phyloP scores from a whole-genome alignment of 37 sponge, comb jelly and placozoan species.

The Beroe ovata region DNA sequence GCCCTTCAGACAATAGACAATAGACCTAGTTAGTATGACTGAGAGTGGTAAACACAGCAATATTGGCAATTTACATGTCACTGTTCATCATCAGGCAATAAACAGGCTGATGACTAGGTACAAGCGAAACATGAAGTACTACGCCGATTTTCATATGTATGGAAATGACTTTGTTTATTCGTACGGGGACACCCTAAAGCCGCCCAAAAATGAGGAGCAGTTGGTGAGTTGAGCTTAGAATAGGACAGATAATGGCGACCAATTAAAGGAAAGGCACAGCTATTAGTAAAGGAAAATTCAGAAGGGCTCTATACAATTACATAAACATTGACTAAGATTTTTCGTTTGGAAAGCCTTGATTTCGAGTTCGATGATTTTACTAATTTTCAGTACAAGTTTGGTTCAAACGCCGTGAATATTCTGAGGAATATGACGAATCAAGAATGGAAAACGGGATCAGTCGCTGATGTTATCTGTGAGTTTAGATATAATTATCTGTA shows the following conservation, averaged over 20 bases:
- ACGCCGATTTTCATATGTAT: constrained; percentile 15
- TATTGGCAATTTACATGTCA: too few species aligned
- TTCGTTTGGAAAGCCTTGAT: neutral
- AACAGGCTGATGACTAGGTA: neutral
- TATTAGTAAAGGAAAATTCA: too few species aligned
- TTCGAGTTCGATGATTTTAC: neutral
- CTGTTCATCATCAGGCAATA: neutral
- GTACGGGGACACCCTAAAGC: neutral
- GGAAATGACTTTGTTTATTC: neutral
- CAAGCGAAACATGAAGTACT: constrained; percentile 3
- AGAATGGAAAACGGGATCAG: constrained; percentile 12
- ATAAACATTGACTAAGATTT: neutral
- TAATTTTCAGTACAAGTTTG: neutral
- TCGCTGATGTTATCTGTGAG: constrained; percentile 10
- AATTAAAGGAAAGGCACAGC: too few species aligned
- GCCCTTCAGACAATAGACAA: too few species aligned
- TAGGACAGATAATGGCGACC: neutral
- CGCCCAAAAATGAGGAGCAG: constrained; percentile 42
- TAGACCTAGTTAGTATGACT: too few species aligned
- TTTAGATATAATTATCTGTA: neutral
- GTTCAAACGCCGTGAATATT: neutral
- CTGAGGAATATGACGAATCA: neutral
- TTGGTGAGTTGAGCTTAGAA: constrained; percentile 19
- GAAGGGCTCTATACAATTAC: neutral
- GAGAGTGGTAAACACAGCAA: too few species aligned